Conservation (phyloP, 2,797 vertebrate genomes). For the Gymnodraco acuticeps region DNA sequence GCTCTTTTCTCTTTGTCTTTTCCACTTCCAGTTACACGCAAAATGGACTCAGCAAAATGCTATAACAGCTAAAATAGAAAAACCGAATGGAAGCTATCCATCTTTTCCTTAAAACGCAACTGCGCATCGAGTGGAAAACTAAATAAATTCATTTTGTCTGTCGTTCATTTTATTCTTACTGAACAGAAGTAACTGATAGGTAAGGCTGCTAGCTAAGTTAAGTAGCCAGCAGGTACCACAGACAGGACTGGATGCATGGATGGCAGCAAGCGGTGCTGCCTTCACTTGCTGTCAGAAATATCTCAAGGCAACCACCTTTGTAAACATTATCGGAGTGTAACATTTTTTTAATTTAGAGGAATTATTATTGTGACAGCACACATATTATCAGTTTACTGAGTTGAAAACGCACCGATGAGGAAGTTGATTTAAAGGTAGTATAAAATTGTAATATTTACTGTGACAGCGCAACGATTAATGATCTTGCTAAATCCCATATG, state of each 20-base stretch:
- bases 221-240: conserved; percentile 82
- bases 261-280: conserved; percentile 65
- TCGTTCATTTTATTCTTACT: conserved; percentile 72
- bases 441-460: background rate
- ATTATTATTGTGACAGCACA: background rate
- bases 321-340: background rate
- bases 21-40: conserved; percentile 84
- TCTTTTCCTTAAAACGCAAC: conserved; percentile 52
- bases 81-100: conserved; percentile 53
- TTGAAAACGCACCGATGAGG: background rate
- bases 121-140: conserved; percentile 52
- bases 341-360: background rate
- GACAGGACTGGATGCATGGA: conserved; percentile 77
- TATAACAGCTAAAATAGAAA: conserved; percentile 71
- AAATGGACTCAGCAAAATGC: conserved; percentile 77
- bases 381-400: background rate
- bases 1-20: conserved; percentile 89
- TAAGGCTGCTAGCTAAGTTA: conserved; percentile 79
- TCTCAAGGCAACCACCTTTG: background rate
- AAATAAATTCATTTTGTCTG: conserved; percentile 67
- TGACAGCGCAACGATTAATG: background rate
- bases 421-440: background rate
- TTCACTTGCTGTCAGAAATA: conserved; percentile 49
- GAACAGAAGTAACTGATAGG: conserved; percentile 72
- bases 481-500: background rate